Evolutionary conservation across 1,140 invertebrate genomes (phyloP), one percentile per base, ranked within the genome.

Genomic region (Anastatus disparis): DNA sequence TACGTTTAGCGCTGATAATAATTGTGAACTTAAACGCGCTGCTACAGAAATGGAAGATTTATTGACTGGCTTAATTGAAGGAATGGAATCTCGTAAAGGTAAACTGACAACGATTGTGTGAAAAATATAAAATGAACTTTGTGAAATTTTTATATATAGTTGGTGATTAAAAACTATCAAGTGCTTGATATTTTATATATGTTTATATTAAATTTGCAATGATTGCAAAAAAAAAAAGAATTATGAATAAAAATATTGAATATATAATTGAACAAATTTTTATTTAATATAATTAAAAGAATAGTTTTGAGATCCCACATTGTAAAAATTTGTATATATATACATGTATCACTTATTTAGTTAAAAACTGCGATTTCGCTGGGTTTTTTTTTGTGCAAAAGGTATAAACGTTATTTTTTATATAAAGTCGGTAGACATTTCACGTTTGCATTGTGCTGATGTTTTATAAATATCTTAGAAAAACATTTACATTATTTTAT

Each of bases 11-110:
- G 78, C 76, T 20, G 79, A 79, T 70, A 81, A 84, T 58, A 84
- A 83, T 74, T 83, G 82, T 56, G 82, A 84, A 72, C 66, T 84
- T 6, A 84, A 84, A 75, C 79, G 82, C 38, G 82, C 82, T 48
- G 81, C 82, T 15, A 82, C 81, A 8, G 81, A 84, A 77, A 84
- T 84, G 82, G 82, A 84, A 71, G 82, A 83, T 77, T 71, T 84
- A 72, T 77, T 84, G 50, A 83, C 82, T 42, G 82, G 79, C 35
- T 67, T 84, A 13, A 82, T 84, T 29, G 81, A 84, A 75, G 82
- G 81, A 38, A 84, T 84, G 81, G 82, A 84, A 74, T 83, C 82
- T 52, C 81, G 81, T n/a, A 84, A 82, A 71, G 79, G 75, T 69
- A 84, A 83, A 76, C 76, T 84, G 24, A 79, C 81, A 22, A 84